Conservation (phyloP, 2,113 vertebrate species). For the Nibea coibor region DNA sequence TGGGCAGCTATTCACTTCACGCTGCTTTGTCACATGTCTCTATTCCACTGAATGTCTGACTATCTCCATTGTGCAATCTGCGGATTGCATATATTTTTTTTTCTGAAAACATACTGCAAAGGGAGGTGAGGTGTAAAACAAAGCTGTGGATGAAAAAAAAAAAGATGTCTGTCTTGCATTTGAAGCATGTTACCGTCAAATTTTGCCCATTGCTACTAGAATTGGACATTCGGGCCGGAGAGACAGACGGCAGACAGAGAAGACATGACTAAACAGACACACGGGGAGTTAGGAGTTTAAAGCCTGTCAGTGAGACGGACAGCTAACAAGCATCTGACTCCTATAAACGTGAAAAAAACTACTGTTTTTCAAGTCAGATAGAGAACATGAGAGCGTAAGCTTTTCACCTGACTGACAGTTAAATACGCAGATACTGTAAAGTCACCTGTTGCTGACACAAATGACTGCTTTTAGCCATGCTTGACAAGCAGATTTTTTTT, state of each 20-base stretch:
- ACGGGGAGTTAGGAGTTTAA: conserved; percentile 1
- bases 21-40: conserved; percentile 39
- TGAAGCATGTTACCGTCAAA: conserved; percentile 8
- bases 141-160: neutral
- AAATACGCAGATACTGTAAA: neutral
- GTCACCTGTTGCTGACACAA: neutral
- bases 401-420: conserved; percentile 8
- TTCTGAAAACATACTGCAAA: neutral
- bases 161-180: neutral
- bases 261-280: conserved; percentile 22
- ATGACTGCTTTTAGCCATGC: conserved; percentile 25
- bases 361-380: neutral
- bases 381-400: neutral
- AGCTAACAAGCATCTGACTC: conserved; percentile 12
- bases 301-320: conserved; percentile 21
- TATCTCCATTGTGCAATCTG: neutral
- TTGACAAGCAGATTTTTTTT: neutral
- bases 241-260: conserved; percentile 15
- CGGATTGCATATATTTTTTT: neutral
- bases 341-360: neutral
- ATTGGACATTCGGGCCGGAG: neutral
- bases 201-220: neutral
- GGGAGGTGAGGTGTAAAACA: neutral
- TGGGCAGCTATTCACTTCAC: conserved; percentile 21
- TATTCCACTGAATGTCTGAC: conserved; percentile 7